Base-by-base conservation (phyloP, 1,140 invertebrate genomes). In the Lanistes nyassanus region DNA sequence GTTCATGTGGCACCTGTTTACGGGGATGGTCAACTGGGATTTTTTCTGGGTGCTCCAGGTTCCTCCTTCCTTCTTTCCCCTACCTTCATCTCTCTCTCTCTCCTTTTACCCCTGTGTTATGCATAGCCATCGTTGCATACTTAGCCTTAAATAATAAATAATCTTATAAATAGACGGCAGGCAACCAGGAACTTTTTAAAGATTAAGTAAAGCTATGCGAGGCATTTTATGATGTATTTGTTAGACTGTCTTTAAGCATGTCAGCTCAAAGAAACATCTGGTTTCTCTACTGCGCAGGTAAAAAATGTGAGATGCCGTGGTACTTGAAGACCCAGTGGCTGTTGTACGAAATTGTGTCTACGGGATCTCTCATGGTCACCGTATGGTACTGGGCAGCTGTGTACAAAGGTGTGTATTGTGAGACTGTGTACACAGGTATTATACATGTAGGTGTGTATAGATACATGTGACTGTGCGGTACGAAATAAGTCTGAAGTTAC, bases 271-370 rank as follows among this genome's bases (percentile, higher is more conserved):
- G 7, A n/a, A 26, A 60, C 7, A 60, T 19, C 23, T 2, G n/a
- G 13, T 0, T 60, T 3, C 56, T 60, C 13, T 60, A 0, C n/a
- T n/a, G 2, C 9, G 23, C 56, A 60, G 56, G 56, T 7, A 60
- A 67, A 55, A 37, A 64, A 19, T 34, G 39, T 31, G 47, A 47
- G 21, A 75, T 83, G 42, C 79, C 82, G 6, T 80, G 79, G 78
- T 82, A 79, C 53, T 77, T 81, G 3, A 83, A 82, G 64, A 0
- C 80, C 34, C 71, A 66, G 21, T 83, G 81, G 81, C 37, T 82
- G 31, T 55, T 83, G 21, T 78, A 79, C 34, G 79, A 74, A 56
- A 72, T 82, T 19, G 76, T 67, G 21, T 74, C 78, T 21, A 76
- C 73, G 11, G 80, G 66, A 3, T 77, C 74, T 23, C 42, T 83